A percentile compares a stretch with the other conserved stretches of the same genome.
These are phyloP conservation scores for Neodiprion virginianus DNA, from an alignment of 1,140 invertebrate species.

Conservation along the genomic window DNA sequence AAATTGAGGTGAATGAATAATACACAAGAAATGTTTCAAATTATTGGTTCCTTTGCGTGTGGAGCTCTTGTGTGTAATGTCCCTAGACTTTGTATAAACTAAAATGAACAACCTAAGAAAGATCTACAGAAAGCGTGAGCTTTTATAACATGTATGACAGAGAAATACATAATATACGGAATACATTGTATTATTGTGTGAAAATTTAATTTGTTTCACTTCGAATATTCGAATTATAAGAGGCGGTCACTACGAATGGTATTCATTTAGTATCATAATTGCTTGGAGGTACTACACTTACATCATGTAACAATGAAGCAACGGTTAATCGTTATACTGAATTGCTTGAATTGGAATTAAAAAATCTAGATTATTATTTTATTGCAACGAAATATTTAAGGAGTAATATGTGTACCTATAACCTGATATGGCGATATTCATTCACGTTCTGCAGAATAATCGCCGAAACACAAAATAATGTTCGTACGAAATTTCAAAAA, in stretches of 20 bases:
- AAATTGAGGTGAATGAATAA: slow-evolving; percentile 6
- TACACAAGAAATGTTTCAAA: neutral
- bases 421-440: neutral
- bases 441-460: neutral
- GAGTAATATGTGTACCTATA: neutral
- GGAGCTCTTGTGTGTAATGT: slow-evolving; percentile 8
- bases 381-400: slow-evolving; percentile 4
- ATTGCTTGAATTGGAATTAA: neutral
- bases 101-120: no score
- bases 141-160: neutral
- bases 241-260: neutral
- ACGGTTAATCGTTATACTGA: neutral
- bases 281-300: neutral
- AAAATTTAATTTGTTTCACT: neutral
- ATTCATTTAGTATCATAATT: neutral
- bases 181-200: neutral
- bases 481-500: neutral
- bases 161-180: neutral
- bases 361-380: neutral
- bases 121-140: neutral
- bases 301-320: neutral
- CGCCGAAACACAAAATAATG: neutral
- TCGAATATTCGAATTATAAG: neutral
- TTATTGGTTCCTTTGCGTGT: neutral
- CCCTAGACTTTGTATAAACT: neutral